Evolutionary conservation across 2,113 vertebrate species (phyloP), one percentile per base, ranked within the genome.

Genomic region (Brachyhypopomus gauderio): DNA sequence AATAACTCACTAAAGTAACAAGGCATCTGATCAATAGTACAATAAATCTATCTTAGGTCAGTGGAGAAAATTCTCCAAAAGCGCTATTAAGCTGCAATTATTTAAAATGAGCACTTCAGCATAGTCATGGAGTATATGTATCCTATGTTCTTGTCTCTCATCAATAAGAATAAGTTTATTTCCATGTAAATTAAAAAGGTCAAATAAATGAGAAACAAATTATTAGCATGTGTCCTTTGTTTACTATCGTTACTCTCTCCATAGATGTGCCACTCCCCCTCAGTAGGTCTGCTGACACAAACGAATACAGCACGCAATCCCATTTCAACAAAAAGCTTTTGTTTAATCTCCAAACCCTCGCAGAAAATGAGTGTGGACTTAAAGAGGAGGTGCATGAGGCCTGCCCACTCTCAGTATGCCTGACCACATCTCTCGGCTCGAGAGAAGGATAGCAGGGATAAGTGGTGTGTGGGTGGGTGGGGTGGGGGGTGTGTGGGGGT

Each of bases 291-390:
- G 62, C 72, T 78, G 76, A 19, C 11, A 20, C 62, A 84, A 74
- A 76, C 64, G 73, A 83, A 74, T 84, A 75, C 69, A 9, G 56
- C 48, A 84, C 86, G 86, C 83, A 87, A 85, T 83, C 52, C 77
- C 85, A 89, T 89, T 91, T 91, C 88, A 87, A 86, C 78, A 55
- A 80, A 89, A 85, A 72, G 84, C 71, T 85, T 90, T 88, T 88
- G 85, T 90, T 91, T 89, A 91, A 91, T 92, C 85, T 83, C 79
- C 64, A 80, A 83, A 81, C 85, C 86, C 81, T 86, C 73, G 45
- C 72, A 78, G 78, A 75, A 81, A 81, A 85, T 85, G 82, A 83
- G 87, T 86, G 84, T 85, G 84, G 88, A 86, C 85, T 88, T 88
- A 84, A 88, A 69, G 74, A 78, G 81, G 70, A 41, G 63, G 84